Base-by-base conservation (phyloP, 2,888 invertebrate species). In the Acanthosepion lycidas region DNA sequence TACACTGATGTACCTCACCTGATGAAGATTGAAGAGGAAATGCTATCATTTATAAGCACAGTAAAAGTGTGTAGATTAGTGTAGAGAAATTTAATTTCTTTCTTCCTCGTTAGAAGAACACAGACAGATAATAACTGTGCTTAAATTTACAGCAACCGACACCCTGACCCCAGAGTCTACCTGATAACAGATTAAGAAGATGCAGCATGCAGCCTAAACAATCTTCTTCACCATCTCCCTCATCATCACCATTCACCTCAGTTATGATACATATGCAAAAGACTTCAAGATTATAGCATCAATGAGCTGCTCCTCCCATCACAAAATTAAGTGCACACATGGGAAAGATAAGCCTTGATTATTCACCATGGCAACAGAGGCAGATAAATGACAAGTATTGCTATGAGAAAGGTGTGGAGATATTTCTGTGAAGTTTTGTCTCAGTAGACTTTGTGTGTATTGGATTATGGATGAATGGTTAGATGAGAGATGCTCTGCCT, bases 301-400 rank as follows among this genome's bases (percentile, higher is more conserved):
- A 59, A 59, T 59, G 59, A 59, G 23, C 59, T 6, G 59, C 59
- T 59, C 59, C 59, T 59, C 59, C n/a, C 78, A 78, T 78, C n/a
- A 33, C 15, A 78, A 78, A 78, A 78, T n/a, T 33, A 78, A n/a
- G 78, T 78, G 15, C n/a, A 78, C 78, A 78, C 78, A n/a, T 15
- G 78, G n/a, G 33, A 78, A 78, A 78, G 78, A 78, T 78, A n/a
- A 78, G n/a, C n/a, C 78, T 8, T 12, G 78, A 78, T 78, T 78
- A 78, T 78, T 78, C 18, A 78, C 78, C n/a, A 78, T 78, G 78
- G n/a, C 78, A 78, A 78, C 78, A n/a, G n/a, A n/a, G 78, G 78
- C 78, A n/a, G 9, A 78, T 78, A n/a, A 78, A 78, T 18, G 9
- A 78, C 15, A 78, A 33, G 33, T 18, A 78, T 78, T 8, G 15